These are phyloP conservation scores for Caiman crocodilus DNA, from an alignment of 2,797 vertebrate genomes.

Conservation along the genomic window DNA sequence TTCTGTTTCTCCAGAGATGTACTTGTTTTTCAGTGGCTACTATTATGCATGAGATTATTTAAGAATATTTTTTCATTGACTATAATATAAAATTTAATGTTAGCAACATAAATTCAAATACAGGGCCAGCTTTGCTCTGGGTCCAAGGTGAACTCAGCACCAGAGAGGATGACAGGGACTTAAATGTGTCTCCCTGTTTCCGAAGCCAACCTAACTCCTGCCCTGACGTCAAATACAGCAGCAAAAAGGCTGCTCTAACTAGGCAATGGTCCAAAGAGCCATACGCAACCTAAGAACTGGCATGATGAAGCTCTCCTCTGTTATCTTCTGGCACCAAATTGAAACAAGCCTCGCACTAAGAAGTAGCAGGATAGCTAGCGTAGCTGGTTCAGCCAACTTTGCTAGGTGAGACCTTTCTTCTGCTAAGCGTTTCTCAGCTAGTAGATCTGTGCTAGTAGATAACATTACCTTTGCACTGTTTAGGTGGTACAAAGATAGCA, in stretches of 20 bases:
- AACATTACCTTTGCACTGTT: background rate
- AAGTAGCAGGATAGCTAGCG: background rate
- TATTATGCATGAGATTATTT: too few species aligned
- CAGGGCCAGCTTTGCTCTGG: rapidly evolving
- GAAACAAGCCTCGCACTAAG: background rate
- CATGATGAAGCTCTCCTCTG: background rate
- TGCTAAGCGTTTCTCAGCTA: rapidly evolving
- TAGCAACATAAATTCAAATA: background rate
- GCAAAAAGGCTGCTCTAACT: background rate
- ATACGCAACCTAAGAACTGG: too few species aligned
- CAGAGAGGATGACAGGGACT: too few species aligned
- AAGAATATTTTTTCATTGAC: too few species aligned
- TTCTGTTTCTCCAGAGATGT: background rate
- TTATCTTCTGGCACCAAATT: background rate
- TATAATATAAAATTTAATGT: background rate
- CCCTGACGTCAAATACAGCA: background rate
- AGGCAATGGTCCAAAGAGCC: rapidly evolving
- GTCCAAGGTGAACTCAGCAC: background rate
- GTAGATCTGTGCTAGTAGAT: background rate
- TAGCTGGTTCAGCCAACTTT: background rate
- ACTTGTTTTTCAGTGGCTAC: background rate
- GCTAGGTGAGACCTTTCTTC: too few species aligned
- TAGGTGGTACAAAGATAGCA: rapidly evolving
- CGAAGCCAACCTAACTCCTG: background rate
- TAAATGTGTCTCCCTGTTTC: background rate